phyloP scores from a whole-genome alignment of 2,113 vertebrate species.

The Psilopsiagon aymara region DNA sequence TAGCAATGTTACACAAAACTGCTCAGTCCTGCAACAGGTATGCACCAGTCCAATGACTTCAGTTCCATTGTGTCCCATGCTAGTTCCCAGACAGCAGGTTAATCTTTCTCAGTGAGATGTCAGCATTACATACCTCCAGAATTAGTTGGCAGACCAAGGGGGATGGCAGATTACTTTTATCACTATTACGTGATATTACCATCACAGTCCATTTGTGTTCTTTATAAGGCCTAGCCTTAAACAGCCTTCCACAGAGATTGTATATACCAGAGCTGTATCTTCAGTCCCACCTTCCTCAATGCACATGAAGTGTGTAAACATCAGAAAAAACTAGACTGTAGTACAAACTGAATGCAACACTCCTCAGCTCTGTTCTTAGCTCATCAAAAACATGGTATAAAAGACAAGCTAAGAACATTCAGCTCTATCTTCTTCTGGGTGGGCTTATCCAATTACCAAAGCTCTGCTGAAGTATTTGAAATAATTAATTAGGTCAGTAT shows the following conservation, averaged over 20 bases:
- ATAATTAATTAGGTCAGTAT: neutral
- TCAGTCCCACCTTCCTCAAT: neutral
- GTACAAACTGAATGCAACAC: neutral
- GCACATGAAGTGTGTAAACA: accelerated
- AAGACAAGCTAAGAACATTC: neutral
- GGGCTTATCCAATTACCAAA: neutral
- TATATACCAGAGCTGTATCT: neutral
- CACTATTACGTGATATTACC: neutral
- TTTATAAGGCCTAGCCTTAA: neutral
- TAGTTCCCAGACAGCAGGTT: neutral
- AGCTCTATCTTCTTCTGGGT: neutral
- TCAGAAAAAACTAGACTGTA: neutral
- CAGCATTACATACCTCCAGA: neutral
- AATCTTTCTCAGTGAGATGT: neutral
- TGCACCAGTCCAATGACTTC: neutral
- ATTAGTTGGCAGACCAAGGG: neutral
- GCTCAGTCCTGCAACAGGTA: neutral
- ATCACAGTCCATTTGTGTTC: neutral
- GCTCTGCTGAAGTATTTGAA: neutral
- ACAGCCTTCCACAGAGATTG: neutral
- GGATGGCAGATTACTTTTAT: neutral
- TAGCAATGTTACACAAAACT: neutral
- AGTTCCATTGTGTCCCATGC: neutral
- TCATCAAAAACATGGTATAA: neutral
- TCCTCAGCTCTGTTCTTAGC: neutral